Evolutionary conservation across 2,113 vertebrate species (phyloP).

Genomic region (Pelodiscus sinensis): DNA sequence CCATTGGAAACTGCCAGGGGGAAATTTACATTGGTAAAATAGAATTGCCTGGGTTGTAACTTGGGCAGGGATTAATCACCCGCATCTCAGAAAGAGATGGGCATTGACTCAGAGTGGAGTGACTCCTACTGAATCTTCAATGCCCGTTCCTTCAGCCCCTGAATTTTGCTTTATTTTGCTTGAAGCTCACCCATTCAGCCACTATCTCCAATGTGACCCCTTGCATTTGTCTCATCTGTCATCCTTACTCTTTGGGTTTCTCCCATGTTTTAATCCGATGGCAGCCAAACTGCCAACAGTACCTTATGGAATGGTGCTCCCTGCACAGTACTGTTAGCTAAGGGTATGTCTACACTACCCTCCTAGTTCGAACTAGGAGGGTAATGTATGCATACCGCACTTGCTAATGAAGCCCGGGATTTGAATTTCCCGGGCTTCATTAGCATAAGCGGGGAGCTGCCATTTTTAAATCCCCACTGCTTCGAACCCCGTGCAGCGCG

Average conservation of each 20-base stretch:
- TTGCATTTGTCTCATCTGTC: background rate
- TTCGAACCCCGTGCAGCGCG: too few relatives aligned
- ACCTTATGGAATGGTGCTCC: background rate
- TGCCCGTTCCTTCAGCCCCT: background rate
- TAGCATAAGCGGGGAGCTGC: too few relatives aligned
- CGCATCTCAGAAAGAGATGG: background rate
- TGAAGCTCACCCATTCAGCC: background rate
- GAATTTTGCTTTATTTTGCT: background rate
- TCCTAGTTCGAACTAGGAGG: too few relatives aligned
- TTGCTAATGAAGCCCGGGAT: too few relatives aligned
- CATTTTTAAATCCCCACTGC: too few relatives aligned
- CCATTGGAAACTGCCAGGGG: background rate
- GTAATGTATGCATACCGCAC: too few relatives aligned
- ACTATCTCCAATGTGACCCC: background rate
- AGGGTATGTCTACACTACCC: too few relatives aligned
- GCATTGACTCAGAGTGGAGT: background rate
- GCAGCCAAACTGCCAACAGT: background rate
- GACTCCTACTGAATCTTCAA: background rate
- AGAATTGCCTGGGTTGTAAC: background rate
- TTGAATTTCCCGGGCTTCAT: too few relatives aligned
- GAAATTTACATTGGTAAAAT: background rate
- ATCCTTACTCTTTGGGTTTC: background rate
- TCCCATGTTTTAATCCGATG: background rate
- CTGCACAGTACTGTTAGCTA: background rate
- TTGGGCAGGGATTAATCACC: background rate